Base-by-base conservation (phyloP, 2,888 invertebrate species). In the Meganola albula region DNA sequence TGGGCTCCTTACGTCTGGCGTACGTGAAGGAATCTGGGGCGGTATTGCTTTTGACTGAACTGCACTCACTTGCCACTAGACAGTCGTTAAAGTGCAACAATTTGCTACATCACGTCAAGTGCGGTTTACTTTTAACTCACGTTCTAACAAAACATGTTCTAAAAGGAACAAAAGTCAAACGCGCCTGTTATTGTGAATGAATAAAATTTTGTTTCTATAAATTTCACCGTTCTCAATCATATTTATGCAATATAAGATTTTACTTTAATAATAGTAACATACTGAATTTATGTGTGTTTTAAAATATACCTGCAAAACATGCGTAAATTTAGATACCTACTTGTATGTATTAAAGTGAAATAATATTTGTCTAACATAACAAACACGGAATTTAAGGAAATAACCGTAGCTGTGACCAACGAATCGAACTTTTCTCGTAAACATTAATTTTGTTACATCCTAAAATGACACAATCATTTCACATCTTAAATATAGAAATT, bases 11-110 rank as follows among this genome's bases (percentile, higher is more conserved):
- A 63, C 62, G 61, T 63, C 64, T 58, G 48, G 59, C 37, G 50
- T 58, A 69, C 74, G 72, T 66, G 67, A 49, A 57, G 61, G 66
- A 74, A 76, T 78, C 75, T 66, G 51, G 61, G 58, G 40, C 58
- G 53, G 61, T 61, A 61, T 66, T 64, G 63, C 64, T 58, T 61
- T 59, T 48, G n/a, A n/a, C n/a, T n/a, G 48, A 60, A 68, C 62
- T 68, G 64, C 64, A 67, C 32, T 38, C 34, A 67, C 32, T 38
- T 34, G 42, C 50, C 42, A 51, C 49, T 48, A 62, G 63, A 62
- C 62, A 63, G 58, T 68, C 64, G 67, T 70, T 74, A 72, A 68
- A 78, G 63, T 75, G 73, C 71, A 76, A 74, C 74, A 70, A 74
- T 78, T 74, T 68, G 58, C 63, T 54, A 48, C 52, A 54, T 60